Conservation (phyloP, 2,888 invertebrate genomes). For the Gastracanthus pulcherrimus region DNA sequence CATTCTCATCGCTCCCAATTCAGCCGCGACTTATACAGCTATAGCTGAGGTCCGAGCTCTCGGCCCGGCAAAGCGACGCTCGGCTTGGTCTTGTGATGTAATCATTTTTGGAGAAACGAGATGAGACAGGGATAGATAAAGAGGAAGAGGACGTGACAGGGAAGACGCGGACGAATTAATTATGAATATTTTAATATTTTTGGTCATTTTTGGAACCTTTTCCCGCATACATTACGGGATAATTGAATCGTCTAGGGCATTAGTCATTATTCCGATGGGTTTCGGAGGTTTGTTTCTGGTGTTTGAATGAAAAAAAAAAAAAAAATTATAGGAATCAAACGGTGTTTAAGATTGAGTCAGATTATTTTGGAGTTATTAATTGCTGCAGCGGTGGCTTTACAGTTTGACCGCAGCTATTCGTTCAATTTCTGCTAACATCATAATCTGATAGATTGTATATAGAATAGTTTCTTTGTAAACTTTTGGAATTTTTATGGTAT, state of each 20-base stretch:
- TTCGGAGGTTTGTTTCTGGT: no score
- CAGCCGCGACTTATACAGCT: neutral
- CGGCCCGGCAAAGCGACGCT: neutral
- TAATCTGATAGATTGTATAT: no score
- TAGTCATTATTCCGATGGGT: neutral
- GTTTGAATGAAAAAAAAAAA: no score
- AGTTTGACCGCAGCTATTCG: no score
- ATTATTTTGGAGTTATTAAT: no score
- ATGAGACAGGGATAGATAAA: neutral
- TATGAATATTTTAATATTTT: neutral
- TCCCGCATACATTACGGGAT: neutral
- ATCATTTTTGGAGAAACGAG: slow-evolving; percentile 5
- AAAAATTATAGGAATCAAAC: no score
- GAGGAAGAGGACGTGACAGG: neutral
- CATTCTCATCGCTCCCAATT: slow-evolving; percentile 59
- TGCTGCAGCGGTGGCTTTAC: no score
- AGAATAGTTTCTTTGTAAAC: no score
- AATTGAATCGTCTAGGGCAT: neutral
- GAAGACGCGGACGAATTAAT: slow-evolving; percentile 24
- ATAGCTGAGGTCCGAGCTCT: no score
- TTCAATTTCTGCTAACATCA: no score
- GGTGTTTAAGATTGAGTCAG: no score
- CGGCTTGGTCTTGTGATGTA: slow-evolving; percentile 2
- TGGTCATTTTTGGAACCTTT: neutral
- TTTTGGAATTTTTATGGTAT: no score